Evolutionary conservation across 2,113 vertebrate species (phyloP), one percentile per base, ranked within the genome.

Genomic region (Tragelaphus scriptus): DNA sequence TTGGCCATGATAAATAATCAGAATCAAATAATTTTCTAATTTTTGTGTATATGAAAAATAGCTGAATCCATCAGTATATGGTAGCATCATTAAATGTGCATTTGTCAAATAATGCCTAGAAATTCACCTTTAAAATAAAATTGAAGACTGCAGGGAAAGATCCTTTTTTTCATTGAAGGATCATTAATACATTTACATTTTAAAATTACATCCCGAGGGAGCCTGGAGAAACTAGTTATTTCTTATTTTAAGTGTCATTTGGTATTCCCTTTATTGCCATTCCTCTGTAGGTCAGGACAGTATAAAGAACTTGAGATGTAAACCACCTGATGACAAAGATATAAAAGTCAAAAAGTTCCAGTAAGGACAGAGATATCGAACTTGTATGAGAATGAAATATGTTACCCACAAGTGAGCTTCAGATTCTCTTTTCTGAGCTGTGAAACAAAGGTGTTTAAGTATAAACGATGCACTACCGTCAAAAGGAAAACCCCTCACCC

Each of bases 181-280:
- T 95, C 58, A 49, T 94, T 98, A 96, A 84, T 89, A 80, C 65
- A 97, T 82, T 96, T 98, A 93, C 47, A 90, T 94, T 95, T 94
- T 97, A 56, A 95, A 97, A 94, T 93, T 49, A 79, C 3, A 17
- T 85, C 84, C 82, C 86, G 5, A 71, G 86, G 81, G 40, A 95
- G 30, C 53, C 81, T 16, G 12, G 32, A 36, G 94, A 91, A 94
- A 94, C n/a, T 14, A 87, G 81, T 91, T 89, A 94, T 95, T 81
- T 98, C 95, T 97, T 94, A 98, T 79, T 87, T 93, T 89, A 96
- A 95, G 68, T 96, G 85, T 93, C 95, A 97, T 90, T 93, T 94
- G 49, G n/a, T 81, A 88, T 91, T 98, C 94, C 90, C 91, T 98
- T 98, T 97, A 96, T 94, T 96, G 79, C 86, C 61, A 1, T 77